Percentiles rank a stretch among this genome's conserved stretches.
These are phyloP conservation scores for Eutolmus rufibarbis DNA, from an alignment of 2,888 invertebrate species.

Conservation along the genomic window DNA sequence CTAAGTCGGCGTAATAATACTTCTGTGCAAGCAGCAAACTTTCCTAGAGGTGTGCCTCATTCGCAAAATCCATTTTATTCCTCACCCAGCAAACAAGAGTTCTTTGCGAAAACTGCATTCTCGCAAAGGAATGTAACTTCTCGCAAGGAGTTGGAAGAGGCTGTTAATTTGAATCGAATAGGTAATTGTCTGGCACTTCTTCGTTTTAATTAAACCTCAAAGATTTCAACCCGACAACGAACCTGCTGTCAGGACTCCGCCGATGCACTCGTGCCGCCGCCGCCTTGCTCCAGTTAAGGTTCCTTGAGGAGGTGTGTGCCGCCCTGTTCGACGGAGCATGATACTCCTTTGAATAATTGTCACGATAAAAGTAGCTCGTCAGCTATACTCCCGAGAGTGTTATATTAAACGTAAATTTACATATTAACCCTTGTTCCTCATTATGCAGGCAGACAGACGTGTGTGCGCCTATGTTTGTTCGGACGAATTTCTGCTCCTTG, in stretches of 20 bases:
- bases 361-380: conserved; percentile 33
- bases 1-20: neutral
- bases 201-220: conserved; percentile 21
- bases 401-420: conserved; percentile 43
- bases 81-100: neutral
- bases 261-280: neutral
- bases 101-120: neutral
- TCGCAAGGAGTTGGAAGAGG: neutral
- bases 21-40: neutral
- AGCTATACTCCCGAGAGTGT: conserved; percentile 33
- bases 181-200: neutral
- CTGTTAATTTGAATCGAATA: neutral
- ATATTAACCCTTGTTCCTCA: conserved; percentile 44
- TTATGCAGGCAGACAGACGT: conserved; percentile 21
- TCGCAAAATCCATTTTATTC: neutral
- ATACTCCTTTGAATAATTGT: conserved; percentile 38
- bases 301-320: neutral
- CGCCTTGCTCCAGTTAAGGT: neutral
- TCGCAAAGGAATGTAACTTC: neutral
- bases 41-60: neutral
- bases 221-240: neutral
- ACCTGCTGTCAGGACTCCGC: neutral
- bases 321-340: neutral
- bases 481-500: neutral
- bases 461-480: neutral